Percentiles rank a stretch among this genome's conserved stretches.
Evolutionary conservation across 2,888 invertebrate species (phyloP).

Genomic region (Eretmocerus hayati): DNA sequence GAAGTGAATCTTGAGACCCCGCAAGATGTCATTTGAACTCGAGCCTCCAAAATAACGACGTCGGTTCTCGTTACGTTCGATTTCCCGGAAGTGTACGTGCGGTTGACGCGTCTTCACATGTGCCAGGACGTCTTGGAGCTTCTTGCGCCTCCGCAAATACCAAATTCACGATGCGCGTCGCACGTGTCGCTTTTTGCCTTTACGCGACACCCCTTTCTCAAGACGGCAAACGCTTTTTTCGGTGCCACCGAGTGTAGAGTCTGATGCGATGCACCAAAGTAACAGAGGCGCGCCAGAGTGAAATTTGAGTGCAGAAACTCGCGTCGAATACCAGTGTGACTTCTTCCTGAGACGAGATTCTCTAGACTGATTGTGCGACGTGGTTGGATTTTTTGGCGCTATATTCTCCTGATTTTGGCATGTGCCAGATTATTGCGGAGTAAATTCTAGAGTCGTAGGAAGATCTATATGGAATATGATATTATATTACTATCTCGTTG

Average conservation of each 20-base stretch:
- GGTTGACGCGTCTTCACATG: not conserved
- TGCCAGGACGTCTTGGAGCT: not conserved
- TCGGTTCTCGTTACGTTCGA: constrained; percentile 12
- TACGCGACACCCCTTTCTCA: not conserved
- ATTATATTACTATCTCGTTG: too few relatives aligned
- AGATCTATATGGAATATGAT: too few relatives aligned
- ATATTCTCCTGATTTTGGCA: too few relatives aligned
- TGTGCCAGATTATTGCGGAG: too few relatives aligned
- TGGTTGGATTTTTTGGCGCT: too few relatives aligned
- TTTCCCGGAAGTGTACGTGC: not conserved
- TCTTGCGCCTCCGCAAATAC: constrained; percentile 7
- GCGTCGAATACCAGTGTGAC: too few relatives aligned
- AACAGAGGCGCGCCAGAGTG: not conserved
- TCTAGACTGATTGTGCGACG: too few relatives aligned
- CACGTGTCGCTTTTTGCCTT: constrained; percentile 3
- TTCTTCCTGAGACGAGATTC: too few relatives aligned
- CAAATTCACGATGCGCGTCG: constrained; percentile 4
- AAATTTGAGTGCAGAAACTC: not conserved
- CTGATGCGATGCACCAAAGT: too few relatives aligned
- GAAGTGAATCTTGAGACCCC: not conserved
- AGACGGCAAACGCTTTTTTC: not conserved
- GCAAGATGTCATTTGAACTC: not conserved
- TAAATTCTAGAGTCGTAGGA: too few relatives aligned
- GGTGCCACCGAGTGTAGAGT: not conserved
- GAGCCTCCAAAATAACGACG: constrained; percentile 10